Percentiles rank a stretch among this genome's conserved stretches.
Evolutionary conservation across 2,888 invertebrate species (phyloP).

Genomic region (Hecatera dysodea): DNA sequence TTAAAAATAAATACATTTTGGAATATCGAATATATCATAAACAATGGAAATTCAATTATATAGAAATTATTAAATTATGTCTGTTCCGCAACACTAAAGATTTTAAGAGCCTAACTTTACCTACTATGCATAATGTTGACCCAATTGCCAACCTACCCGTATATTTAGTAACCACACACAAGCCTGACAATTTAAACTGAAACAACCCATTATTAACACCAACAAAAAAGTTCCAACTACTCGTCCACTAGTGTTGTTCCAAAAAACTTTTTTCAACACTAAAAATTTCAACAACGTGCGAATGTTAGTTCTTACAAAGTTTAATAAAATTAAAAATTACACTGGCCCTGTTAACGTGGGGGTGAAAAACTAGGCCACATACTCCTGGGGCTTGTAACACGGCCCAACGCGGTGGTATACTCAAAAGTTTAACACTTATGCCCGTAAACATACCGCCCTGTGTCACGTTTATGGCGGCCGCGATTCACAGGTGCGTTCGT

Average conservation of each 20-base stretch:
- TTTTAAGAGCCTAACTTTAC: neutral
- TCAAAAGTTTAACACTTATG: constrained; percentile 69
- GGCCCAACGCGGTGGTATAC: constrained; percentile 61
- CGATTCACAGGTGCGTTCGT: constrained; percentile 63
- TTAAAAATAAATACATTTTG: neutral
- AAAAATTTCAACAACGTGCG: constrained; percentile 58
- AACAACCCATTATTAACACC: neutral
- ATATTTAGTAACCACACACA: constrained; percentile 1
- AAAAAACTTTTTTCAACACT: constrained; percentile 36
- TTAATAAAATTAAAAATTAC: constrained; percentile 69
- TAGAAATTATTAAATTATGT: neutral
- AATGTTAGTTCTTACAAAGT: constrained; percentile 61
- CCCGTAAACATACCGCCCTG: constrained; percentile 64
- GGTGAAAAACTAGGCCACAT: constrained; percentile 68
- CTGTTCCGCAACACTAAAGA: neutral
- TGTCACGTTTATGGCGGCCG: constrained; percentile 58
- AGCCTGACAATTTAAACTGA: neutral
- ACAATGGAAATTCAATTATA: neutral
- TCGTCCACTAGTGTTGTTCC: neutral
- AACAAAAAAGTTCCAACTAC: neutral
- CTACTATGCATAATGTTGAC: neutral
- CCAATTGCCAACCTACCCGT: constrained; percentile 26
- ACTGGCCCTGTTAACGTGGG: constrained; percentile 48
- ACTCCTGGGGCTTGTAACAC: constrained; percentile 55
- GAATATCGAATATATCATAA: neutral